Evolutionary conservation across 1,140 invertebrate species (phyloP), one percentile per base, ranked within the genome.

Genomic region (Metaphire vulgaris): DNA sequence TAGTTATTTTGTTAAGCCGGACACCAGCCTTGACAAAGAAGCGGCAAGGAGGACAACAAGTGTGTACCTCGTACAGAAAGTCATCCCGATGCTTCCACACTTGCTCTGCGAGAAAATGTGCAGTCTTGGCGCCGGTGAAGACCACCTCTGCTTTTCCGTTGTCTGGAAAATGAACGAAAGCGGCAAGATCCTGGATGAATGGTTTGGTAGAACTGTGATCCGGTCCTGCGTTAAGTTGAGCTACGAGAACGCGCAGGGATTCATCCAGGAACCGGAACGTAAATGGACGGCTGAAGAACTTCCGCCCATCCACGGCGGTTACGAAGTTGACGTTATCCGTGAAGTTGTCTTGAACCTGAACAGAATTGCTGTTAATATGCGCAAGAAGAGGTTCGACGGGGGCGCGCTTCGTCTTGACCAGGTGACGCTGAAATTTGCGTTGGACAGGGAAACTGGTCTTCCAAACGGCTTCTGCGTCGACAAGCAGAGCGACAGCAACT

Each of bases 221-320:
- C 90, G 92, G 80, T 96, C 93, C 0, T 95, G 93, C 85, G 89
- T 88, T 41, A 92, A 98, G 85, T 88, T 98, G 77, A 89, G 92
- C 32, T 98, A 98, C 86, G 91, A 96, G 69, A 91, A 95, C 87
- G 95, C 93, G 33, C 94, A 97, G 86, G 84, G 84, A 65, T 91
- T 96, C 78, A 91, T 96, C 66, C 91, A 92, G 34, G 86, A 90
- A 80, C 89, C 90, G 1, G 81, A 88, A n/a, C 87, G 81, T 76
- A 82, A 83, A 0, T 90, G 89, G 84, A 84, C 79, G 0, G 76
- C 78, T 0, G 85, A 89, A 56, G 89, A 91, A 56, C 88, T 93
- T 66, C 92, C 93, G 1, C 84, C 88, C 74, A 90, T 95, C 75
- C 84, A 88, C 26, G 89, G 89, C 2, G 89, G 88, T 72, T 90